phyloP scores from a whole-genome alignment of 2,113 vertebrate species.

The Apaloderma vittatum region DNA sequence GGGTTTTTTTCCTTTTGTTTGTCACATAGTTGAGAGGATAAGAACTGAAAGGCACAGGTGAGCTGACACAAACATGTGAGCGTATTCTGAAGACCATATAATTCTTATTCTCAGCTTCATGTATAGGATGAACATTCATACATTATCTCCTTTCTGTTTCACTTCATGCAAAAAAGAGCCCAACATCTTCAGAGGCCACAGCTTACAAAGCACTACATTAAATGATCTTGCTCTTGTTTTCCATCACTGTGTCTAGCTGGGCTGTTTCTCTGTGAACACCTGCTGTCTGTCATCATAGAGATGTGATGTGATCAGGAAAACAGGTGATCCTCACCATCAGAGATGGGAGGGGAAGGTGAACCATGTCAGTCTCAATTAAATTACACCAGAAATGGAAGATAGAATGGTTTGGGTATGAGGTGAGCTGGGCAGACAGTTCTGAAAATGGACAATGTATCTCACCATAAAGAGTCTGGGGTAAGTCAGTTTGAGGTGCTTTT shows the following conservation, averaged over 20 bases:
- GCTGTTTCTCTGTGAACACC: neutral
- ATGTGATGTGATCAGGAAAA: neutral
- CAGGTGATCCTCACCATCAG: neutral
- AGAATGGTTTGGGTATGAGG: conserved; percentile 10
- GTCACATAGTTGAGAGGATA: neutral
- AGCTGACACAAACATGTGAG: neutral
- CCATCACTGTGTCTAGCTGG: neutral
- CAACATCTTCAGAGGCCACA: neutral
- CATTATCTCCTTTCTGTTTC: neutral
- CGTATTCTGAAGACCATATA: neutral
- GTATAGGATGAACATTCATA: neutral
- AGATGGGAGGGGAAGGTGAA: neutral
- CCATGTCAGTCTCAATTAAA: neutral
- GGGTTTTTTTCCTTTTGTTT: neutral
- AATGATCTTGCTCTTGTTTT: neutral
- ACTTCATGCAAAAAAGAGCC: neutral
- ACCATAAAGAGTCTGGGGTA: neutral
- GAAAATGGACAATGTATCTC: neutral
- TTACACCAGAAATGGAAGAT: neutral
- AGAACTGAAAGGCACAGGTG: neutral
- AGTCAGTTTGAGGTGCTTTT: neutral
- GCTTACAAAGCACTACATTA: neutral
- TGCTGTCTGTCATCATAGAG: neutral
- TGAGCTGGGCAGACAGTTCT: conserved; percentile 53
- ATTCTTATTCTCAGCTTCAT: neutral